Conservation (phyloP, 1,140 invertebrate genomes). For the Luehdorfia chinensis region DNA sequence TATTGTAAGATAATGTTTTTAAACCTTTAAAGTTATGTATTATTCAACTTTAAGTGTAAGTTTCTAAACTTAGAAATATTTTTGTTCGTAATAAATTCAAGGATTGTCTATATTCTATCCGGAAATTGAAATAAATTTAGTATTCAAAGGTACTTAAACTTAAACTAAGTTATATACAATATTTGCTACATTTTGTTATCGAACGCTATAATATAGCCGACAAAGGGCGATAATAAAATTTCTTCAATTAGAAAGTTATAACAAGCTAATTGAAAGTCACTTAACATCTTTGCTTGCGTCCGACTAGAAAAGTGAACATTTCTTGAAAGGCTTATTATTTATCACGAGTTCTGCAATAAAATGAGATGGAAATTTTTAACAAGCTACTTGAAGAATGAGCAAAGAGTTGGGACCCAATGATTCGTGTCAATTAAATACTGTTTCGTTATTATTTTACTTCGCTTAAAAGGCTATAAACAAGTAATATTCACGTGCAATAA, state of each 20-base stretch:
- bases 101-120: no score
- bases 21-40: no score
- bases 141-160: no score
- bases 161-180: no score
- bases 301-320: conserved; percentile 43
- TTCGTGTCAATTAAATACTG: conserved; percentile 53
- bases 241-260: conserved; percentile 62
- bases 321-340: conserved; percentile 50
- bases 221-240: conserved; percentile 34
- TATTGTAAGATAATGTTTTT: no score
- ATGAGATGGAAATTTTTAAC: conserved; percentile 74
- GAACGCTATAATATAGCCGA: no score
- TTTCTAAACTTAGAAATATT: no score
- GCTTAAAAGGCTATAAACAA: conserved; percentile 7
- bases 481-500: background rate
- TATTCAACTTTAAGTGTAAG: no score
- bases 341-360: conserved; percentile 47
- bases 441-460: conserved; percentile 15
- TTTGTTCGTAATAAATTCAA: no score
- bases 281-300: conserved; percentile 31
- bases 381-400: conserved; percentile 38
- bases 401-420: conserved; percentile 44
- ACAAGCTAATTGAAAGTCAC: conserved; percentile 63
- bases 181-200: no score
- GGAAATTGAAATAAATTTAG: no score